Evolutionary conservation across 2,888 invertebrate species (phyloP), one percentile per base, ranked within the genome.

Genomic region (Lottia gigantea): DNA sequence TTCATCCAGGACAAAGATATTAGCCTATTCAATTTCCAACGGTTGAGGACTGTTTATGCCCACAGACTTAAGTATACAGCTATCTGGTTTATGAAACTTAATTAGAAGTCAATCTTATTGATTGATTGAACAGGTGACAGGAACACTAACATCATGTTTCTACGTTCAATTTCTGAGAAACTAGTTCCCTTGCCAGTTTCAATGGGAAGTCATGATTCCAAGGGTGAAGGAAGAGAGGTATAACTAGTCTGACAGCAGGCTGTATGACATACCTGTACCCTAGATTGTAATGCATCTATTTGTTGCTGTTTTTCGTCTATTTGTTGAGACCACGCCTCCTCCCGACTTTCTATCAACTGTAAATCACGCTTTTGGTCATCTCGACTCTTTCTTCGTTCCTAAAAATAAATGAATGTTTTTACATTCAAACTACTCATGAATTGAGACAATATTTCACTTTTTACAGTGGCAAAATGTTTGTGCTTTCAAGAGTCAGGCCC

Each of bases 361-460:
- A 86, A 64, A 49, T 84, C 83, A 31, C 78, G 74, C 40, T 80
- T 79, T 75, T 85, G 83, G 19, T 79, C 78, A 68, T 85, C 86
- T 49, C 83, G 70, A 0, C 83, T 83, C 65, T 82, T 82, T 8
- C 85, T 76, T 45, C 80, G 74, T 68, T 85, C 84, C 85, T 86
- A 31, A 31, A 71, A 62, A 12, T 31, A 25, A 45, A 63, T 23
- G 31, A 3, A 31, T 3, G 31, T 3, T 3, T 31, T 31, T 6
- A 31, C 2, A 3, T 31, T 3, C 6, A 31, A 3, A 31, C 31
- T 6, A 31, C 31, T 31, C 31, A 3, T 31, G 3, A 31, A 31
- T 31, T 31, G 31, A 31, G 31, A 31, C 31, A 31, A 31, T 3
- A 3, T 31, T 31, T 31, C 31, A 31, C 6, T 31, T 31, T 6